Percentiles rank a stretch among this genome's conserved stretches.
Conservation (phyloP, 2,888 invertebrate genomes). For the Orthonychiurus folsomi region DNA sequence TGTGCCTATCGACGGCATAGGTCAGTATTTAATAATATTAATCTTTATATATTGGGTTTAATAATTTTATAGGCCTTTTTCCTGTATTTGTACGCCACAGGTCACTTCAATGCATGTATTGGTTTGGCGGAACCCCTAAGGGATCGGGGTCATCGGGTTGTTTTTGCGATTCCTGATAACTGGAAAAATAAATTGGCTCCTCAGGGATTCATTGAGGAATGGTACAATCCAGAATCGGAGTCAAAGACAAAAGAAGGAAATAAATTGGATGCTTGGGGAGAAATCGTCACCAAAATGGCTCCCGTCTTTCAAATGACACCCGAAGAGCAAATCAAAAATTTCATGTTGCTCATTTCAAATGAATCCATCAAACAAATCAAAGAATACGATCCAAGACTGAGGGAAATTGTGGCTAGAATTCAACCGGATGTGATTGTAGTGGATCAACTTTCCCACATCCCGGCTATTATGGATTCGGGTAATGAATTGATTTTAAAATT, state of each 20-base stretch:
- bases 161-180: neutral
- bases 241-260: neutral
- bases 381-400: neutral
- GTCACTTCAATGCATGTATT: slow-evolving; percentile 7
- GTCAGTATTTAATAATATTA: no score
- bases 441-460: neutral
- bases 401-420: neutral
- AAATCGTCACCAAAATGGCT: slow-evolving; percentile 1
- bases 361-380: neutral
- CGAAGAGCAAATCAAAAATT: neutral
- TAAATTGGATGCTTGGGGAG: no score
- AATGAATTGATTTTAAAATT: no score
- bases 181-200: neutral
- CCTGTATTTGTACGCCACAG: neutral
- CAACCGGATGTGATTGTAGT: neutral
- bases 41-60: no score
- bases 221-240: neutral
- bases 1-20: neutral
- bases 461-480: neutral
- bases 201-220: neutral
- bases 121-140: neutral
- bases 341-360: neutral
- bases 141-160: slow-evolving; percentile 2
- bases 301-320: neutral
- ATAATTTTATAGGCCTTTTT: no score